Conservation (phyloP, 2,113 vertebrate species). For the Condylura cristata region DNA sequence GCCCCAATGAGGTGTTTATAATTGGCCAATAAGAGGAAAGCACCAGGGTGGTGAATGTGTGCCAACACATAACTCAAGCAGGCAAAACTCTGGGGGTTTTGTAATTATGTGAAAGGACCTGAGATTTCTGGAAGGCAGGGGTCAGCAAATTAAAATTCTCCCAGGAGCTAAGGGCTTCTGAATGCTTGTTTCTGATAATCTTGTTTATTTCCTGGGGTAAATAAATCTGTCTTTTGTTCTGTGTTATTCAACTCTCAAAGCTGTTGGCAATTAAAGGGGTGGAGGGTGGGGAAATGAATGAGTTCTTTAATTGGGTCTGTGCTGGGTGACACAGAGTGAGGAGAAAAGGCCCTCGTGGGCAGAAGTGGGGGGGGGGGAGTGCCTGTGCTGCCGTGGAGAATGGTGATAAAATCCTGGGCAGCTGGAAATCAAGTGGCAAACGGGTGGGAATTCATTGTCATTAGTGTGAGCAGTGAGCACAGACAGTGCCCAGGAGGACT, state of each 20-base stretch:
- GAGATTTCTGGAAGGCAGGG: slow-evolving; percentile 49
- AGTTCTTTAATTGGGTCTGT: slow-evolving; percentile 70
- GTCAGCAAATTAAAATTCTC: slow-evolving; percentile 72
- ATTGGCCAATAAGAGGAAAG: slow-evolving; percentile 5
- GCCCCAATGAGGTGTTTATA: neutral
- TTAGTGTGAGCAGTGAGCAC: slow-evolving; percentile 25
- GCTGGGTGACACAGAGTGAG: slow-evolving; percentile 14
- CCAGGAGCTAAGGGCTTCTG: slow-evolving; percentile 50
- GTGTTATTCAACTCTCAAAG: slow-evolving; percentile 50
- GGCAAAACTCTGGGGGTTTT: slow-evolving; percentile 32
- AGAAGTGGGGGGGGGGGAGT: neutral
- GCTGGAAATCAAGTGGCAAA: slow-evolving; percentile 16
- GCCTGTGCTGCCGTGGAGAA: slow-evolving; percentile 47
- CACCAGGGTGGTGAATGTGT: neutral
- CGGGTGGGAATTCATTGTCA: slow-evolving; percentile 9
- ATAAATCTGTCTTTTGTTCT: slow-evolving; percentile 69
- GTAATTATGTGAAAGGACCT: slow-evolving; percentile 62
- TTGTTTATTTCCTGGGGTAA: slow-evolving; percentile 69
- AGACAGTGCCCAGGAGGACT: neutral
- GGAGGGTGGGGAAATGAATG: slow-evolving; percentile 61
- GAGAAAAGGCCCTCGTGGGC: neutral
- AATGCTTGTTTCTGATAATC: slow-evolving; percentile 68
- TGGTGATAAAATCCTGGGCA: slow-evolving; percentile 47
- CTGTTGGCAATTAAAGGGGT: slow-evolving; percentile 71
- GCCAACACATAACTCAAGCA: slow-evolving; percentile 54